Base-by-base conservation (phyloP, 2,888 invertebrate species). In the Tenthredo amoena region DNA sequence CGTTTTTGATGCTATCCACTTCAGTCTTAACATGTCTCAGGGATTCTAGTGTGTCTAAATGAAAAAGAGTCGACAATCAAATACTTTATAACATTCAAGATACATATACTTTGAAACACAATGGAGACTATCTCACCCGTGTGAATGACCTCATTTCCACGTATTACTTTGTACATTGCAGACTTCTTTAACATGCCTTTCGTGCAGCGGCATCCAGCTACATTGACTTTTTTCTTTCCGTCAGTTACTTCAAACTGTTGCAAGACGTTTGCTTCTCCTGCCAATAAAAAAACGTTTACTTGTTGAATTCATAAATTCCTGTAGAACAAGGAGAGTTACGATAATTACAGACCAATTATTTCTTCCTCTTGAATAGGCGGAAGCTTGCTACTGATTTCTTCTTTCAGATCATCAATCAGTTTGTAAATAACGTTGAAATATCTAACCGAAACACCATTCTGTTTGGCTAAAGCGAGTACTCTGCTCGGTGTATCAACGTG, bases 1-100 rank as follows among this genome's bases (percentile, higher is more conserved):
- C 97, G 76, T 96, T 96, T 92, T 97, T 97, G 62, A 99, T 96
- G 0, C 95, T 95, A 6, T 96, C 96, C 4, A 98, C 98, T 94
- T 99, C 99, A 82, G 96, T 96, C 92, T 99, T 99, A 76, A 98
- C 94, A 93, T 99, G 98, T 88, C 97, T 96, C 96, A 99, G 96
- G 0, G 98, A 98, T 40, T 95, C 94, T 84, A 98, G 91, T 88
- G 95, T 94, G 79, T 98, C 98, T 96, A 89, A 10, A 88, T 90
- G 87, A 3, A 21, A 31, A 82, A 74, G n/a, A 34, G 58, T 68
- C 83, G 76, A 15, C 37, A 40, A 34, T 86, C 50, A 26, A 43
- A 37, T 58, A 15, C 34, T 12, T 37, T 62, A 77, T 40, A 12
- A 26, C 4, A 1, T 34, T 50, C 12, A n/a, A 68, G 65, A 71